Percentiles rank a stretch among this genome's conserved stretches.
Conservation (phyloP, 2,888 invertebrate genomes). For the Nysson spinosus region DNA sequence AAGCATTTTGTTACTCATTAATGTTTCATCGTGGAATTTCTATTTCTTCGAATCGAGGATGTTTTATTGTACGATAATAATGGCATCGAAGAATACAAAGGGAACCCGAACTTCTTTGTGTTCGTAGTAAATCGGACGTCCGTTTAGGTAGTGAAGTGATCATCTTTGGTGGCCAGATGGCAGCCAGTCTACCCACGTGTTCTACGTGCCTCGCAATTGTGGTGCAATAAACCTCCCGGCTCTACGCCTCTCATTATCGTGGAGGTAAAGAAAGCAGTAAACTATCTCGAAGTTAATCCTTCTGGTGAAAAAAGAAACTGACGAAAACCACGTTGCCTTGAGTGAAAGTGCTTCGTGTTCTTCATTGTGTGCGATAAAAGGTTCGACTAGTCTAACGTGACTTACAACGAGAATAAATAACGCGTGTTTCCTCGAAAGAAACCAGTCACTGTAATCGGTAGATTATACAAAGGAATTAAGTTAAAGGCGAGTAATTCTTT, state of each 20-base stretch:
- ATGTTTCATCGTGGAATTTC: background rate
- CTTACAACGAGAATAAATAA: no score
- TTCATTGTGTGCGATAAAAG: no score
- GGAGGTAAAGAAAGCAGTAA: background rate
- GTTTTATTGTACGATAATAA: background rate
- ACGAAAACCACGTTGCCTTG: no score
- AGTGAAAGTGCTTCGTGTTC: no score
- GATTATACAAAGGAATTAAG: no score
- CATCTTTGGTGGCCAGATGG: constrained; percentile 11
- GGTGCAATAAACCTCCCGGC: constrained; percentile 17
- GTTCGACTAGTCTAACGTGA: no score
- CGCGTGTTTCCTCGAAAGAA: no score
- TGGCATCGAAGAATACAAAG: background rate
- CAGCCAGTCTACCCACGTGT: constrained; percentile 13
- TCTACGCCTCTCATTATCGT: constrained; percentile 7
- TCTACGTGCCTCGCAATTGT: background rate
- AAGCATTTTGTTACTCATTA: background rate
- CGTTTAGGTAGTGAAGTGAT: background rate
- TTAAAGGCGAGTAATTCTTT: no score
- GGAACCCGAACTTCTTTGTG: no score
- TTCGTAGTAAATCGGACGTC: background rate
- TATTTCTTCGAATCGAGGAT: background rate
- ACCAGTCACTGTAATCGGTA: no score
- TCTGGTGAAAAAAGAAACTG: no score
- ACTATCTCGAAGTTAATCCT: no score